These are phyloP conservation scores for Scomberomorus guttatus DNA, from an alignment of 2,797 vertebrate species.

Conservation along the genomic window DNA sequence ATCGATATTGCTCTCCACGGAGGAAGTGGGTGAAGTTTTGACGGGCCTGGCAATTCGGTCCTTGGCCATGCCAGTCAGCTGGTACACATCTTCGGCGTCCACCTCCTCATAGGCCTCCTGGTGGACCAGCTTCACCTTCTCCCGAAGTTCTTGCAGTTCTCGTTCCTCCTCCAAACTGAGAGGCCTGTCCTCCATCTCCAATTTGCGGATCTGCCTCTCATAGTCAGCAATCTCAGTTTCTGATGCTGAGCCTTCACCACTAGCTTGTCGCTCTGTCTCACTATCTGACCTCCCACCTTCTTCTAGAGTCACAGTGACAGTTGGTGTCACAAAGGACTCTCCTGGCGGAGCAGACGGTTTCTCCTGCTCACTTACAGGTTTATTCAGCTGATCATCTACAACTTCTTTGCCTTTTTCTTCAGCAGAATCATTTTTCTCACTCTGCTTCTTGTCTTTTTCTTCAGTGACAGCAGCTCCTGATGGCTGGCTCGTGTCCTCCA, in stretches of 20 bases:
- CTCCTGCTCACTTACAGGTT: constrained; percentile 41
- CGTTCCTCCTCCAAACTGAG: constrained; percentile 87
- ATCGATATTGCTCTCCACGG: constrained; percentile 87
- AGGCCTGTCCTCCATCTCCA: constrained; percentile 88
- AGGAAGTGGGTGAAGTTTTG: constrained; percentile 85
- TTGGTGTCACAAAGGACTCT: constrained; percentile 84
- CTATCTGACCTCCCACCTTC: constrained; percentile 78
- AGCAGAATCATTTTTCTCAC: constrained; percentile 57
- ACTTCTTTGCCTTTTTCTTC: constrained; percentile 64
- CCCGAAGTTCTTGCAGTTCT: constrained; percentile 91
- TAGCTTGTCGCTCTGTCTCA: constrained; percentile 74
- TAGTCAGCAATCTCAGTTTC: constrained; percentile 85
- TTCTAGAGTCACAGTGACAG: constrained; percentile 86
- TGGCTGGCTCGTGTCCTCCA: constrained; percentile 66
- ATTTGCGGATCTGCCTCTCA: constrained; percentile 87
- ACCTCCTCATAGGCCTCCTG: constrained; percentile 95
- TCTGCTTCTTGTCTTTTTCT: constrained; percentile 66
- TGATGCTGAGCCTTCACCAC: constrained; percentile 80
- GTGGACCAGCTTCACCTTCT: constrained; percentile 96
- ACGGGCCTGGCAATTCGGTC: constrained; percentile 85
- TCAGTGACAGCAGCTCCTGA: constrained; percentile 26
- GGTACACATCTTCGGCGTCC: constrained; percentile 97
- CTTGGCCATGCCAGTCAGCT: constrained; percentile 88
- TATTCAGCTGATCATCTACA: constrained; percentile 41
- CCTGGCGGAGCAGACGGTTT: constrained; percentile 46